A percentile compares a stretch with the other conserved stretches of the same genome.
phyloP scores from a whole-genome alignment of 1,140 invertebrate genomes.

The Asbolus verrucosus region DNA sequence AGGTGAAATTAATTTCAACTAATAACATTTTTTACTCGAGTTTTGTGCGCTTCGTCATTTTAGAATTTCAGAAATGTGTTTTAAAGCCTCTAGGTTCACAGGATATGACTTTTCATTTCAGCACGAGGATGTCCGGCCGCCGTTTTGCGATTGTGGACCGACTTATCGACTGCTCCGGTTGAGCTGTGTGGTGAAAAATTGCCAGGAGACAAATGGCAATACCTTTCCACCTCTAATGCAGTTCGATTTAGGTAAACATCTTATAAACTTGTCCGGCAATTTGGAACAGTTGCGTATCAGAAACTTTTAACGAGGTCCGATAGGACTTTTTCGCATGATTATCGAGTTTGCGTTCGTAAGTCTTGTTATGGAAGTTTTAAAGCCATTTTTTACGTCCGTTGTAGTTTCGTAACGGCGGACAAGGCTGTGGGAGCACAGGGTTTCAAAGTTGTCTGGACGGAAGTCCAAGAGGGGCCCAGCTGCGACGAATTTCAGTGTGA shows the following conservation, averaged over 20 bases:
- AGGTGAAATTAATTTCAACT: too few species aligned
- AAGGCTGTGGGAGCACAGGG: constrained; percentile 86
- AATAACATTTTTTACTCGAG: too few species aligned
- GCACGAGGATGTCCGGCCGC: constrained; percentile 90
- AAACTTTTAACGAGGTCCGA: constrained; percentile 1
- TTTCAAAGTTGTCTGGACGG: constrained; percentile 91
- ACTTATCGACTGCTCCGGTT: constrained; percentile 77
- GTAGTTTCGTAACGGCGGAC: constrained; percentile 85
- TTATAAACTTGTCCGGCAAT: too few species aligned
- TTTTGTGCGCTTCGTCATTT: too few species aligned
- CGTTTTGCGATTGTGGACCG: constrained; percentile 88
- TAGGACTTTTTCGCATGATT: constrained; percentile 1
- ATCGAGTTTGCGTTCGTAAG: too few species aligned
- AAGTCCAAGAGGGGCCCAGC: constrained; percentile 73
- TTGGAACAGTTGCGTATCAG: too few species aligned
- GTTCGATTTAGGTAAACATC: constrained; percentile 80
- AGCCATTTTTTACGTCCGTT: constrained; percentile 57
- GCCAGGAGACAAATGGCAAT: constrained; percentile 79
- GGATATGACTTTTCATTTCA: constrained; percentile 60
- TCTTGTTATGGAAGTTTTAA: constrained; percentile 5
- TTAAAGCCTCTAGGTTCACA: not conserved
- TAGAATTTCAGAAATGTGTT: not conserved
- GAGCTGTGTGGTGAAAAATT: constrained; percentile 91
- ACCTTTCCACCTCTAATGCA: constrained; percentile 85
- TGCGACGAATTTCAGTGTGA: constrained; percentile 76